Evolutionary conservation across 2,888 invertebrate species (phyloP), one percentile per base, ranked within the genome.

Genomic region (Azorinus chamasolen): DNA sequence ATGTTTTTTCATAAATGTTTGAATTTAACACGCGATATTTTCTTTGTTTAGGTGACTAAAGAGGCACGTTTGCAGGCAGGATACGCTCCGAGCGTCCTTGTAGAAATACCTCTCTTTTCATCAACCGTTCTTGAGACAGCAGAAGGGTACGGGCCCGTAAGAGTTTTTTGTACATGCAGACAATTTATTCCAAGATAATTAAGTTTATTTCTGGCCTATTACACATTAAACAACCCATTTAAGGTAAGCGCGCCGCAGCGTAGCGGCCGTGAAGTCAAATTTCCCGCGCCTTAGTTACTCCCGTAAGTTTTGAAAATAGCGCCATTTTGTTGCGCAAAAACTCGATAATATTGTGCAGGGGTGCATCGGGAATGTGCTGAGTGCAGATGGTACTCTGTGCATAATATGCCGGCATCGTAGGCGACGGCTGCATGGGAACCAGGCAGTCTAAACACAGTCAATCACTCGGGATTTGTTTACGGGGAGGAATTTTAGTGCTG

Each of bases 291-390:
- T 50, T 65, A 66, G 45, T 63, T 73, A 57, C 51, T 53, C 55
- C 25, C 37, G 58, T 62, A 80, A 80, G 73, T 80, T 80, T 80
- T 73, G 62, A 73, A 54, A 73, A 73, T 76, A 54, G 73, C 80
- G 80, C 80, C 80, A 77, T 54, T 55, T 55, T 58, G 50, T 57
- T 46, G 55, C 63, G 62, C 66, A 73, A 74, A 75, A 77, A 78
- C 68, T 78, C 76, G 77, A 77, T 72, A 73, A 50, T 69, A 57
- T 54, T 62, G 64, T 74, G 76, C 76, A 80, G n/a, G 51, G 54
- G 51, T 76, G 80, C 76, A 77, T 45, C 55, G 45, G 22, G 57
- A 62, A 59, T 32, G 4, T 4, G 32, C 32, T 10, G 54, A 25
- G 54, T 61, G 58, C 65, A 64, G 64, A 70, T 66, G 69, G 54